Evolutionary conservation across 92 coral and sea anemone species (phyloP), one percentile per base, ranked within the genome.

Genomic region (Actinostola sp.): DNA sequence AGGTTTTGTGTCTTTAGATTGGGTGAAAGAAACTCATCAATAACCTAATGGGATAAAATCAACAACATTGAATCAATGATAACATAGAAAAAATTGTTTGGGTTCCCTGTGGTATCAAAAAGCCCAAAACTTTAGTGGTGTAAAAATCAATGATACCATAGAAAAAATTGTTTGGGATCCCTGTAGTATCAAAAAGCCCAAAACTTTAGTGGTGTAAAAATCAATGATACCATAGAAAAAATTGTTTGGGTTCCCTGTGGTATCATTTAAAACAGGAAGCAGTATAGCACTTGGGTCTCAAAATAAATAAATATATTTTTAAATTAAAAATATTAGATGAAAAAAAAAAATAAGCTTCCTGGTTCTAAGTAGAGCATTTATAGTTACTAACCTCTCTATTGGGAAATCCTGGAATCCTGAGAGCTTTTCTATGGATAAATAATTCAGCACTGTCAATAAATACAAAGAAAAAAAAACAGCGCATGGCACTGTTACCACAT

Each of bases 391-490:
- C 98, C 86, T 85, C 84, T 38, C 77, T 79, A 61, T 81, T 83
- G n/a, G 98, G 98, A 64, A 93, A 93, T 41, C 83, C 82, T 66
- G 75, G 58, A 57, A 73, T 85, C 56, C 77, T 84, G 9, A 86
- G 60, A 31, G 98, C 98, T 84, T 93, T 93, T 66, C 98, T 93
- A 70, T 14, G 23, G 48, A 43, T 20, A 12, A 70, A 33, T 1
- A 33, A 26, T 30, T n/a, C n/a, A n/a, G n/a, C n/a, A n/a, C n/a
- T n/a, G n/a, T n/a, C n/a, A n/a, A n/a, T n/a, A 26, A 5, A 67
- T 67, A 19, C 17, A 3, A 25, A 65, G 13, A 34, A 2, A 13
- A 14, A n/a, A 17, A 8, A n/a, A 0, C 56, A 46, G 53, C 8
- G 45, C 45, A 7, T 7, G 14, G 45, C 45, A 7, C 14, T 39